These are phyloP conservation scores for Leptinotarsa tumamoca DNA, from an alignment of 2,888 invertebrate species.

Conservation along the genomic window DNA sequence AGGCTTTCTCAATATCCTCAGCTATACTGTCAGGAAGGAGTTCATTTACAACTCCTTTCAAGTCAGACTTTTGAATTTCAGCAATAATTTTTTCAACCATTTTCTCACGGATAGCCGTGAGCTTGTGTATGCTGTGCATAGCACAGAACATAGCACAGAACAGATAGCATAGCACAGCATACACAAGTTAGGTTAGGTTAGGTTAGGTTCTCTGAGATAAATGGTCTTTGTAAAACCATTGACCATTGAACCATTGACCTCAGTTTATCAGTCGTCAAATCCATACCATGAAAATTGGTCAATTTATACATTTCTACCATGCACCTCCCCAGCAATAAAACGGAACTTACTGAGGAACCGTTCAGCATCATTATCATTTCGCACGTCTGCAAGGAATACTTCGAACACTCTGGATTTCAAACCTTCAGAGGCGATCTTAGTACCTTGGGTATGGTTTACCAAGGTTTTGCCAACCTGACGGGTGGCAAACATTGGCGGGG, in stretches of 20 bases:
- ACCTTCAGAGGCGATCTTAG: conserved; percentile 96
- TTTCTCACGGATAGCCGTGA: conserved; percentile 81
- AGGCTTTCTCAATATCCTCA: conserved; percentile 98
- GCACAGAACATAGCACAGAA: conserved; percentile 60
- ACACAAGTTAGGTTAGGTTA: no score
- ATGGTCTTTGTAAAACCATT: no score
- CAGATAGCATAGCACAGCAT: no score
- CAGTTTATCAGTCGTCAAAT: conserved; percentile 88
- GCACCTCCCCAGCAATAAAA: conserved; percentile 97
- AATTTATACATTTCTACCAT: conserved; percentile 84
- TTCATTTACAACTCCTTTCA: conserved; percentile 97
- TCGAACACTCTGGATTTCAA: conserved; percentile 98
- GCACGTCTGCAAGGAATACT: conserved; percentile 96
- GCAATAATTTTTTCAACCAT: conserved; percentile 97
- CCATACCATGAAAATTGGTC: conserved; percentile 99
- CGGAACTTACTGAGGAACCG: conserved; percentile 98
- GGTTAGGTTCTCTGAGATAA: no score
- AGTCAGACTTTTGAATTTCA: conserved; percentile 90
- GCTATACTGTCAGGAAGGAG: conserved; percentile 98
- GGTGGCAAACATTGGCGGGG: conserved; percentile 91
- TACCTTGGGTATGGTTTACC: conserved; percentile 96
- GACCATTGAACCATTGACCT: no score
- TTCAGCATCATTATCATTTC: conserved; percentile 95
- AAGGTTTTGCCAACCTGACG: conserved; percentile 98
- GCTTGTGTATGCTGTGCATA: conserved; percentile 99